Evolutionary conservation across 1,140 invertebrate genomes (phyloP).

Genomic region (Contarinia nasturtii): DNA sequence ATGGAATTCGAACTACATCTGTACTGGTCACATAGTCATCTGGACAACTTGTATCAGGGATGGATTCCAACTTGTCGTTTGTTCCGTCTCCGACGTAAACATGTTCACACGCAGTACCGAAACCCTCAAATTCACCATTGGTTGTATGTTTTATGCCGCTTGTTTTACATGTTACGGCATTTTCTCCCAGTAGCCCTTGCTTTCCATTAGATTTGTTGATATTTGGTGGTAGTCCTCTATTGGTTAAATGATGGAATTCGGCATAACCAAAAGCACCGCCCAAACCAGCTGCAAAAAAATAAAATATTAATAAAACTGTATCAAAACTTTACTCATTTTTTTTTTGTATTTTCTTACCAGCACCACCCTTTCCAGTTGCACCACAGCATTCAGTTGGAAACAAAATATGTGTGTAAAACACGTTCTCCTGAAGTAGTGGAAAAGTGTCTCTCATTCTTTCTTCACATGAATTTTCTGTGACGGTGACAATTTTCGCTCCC

Average conservation of each 20-base stretch:
- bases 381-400: not conserved
- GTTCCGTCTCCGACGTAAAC: too few species aligned
- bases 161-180: not conserved
- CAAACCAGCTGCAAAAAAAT: not conserved
- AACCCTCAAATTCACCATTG: too few species aligned
- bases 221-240: too few species aligned
- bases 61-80: not conserved
- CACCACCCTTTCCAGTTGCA: not conserved
- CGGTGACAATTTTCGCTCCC: too few species aligned
- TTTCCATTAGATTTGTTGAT: not conserved
- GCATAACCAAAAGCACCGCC: not conserved
- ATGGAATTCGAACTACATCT: not conserved
- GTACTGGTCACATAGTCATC: not conserved
- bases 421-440: not conserved
- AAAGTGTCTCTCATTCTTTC: not conserved
- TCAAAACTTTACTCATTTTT: too few species aligned
- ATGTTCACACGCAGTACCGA: too few species aligned
- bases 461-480: too few species aligned
- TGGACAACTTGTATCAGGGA: not conserved
- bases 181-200: not conserved
- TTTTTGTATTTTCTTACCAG: not conserved
- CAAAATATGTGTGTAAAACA: not conserved
- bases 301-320: too few species aligned
- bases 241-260: not conserved
- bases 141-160: not conserved